Evolutionary conservation across 2,888 invertebrate species (phyloP).

Genomic region (Byasa hedistus): DNA sequence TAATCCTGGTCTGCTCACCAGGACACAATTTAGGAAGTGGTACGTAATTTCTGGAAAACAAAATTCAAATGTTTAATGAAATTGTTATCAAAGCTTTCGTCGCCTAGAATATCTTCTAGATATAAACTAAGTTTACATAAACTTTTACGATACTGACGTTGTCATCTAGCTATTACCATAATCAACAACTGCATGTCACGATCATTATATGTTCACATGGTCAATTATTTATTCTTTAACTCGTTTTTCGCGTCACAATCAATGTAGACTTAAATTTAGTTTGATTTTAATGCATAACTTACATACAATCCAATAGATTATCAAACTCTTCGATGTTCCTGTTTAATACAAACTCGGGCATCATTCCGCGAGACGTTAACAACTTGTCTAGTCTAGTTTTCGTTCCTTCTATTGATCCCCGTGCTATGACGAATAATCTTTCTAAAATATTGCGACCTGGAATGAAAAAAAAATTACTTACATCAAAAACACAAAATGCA

Average conservation of each 20-base stretch:
- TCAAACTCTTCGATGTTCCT: slow-evolving; percentile 1
- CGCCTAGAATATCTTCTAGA: neutral
- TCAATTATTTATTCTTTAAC: no score
- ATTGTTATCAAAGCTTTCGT: neutral
- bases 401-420: slow-evolving; percentile 60
- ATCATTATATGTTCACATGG: no score
- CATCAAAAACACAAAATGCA: neutral
- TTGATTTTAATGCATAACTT: no score
- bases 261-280: no score
- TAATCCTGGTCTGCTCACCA: slow-evolving; percentile 60
- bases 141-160: no score
- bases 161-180: no score
- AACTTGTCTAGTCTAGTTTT: slow-evolving; percentile 61
- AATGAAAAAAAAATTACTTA: neutral
- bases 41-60: slow-evolving; percentile 57
- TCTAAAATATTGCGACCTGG: slow-evolving; percentile 53
- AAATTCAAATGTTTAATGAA: slow-evolving; percentile 17
- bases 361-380: slow-evolving; percentile 59
- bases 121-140: no score
- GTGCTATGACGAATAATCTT: slow-evolving; percentile 52
- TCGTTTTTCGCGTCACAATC: no score
- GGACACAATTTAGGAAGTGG: slow-evolving; percentile 68
- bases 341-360: slow-evolving; percentile 52
- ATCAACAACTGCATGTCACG: no score
- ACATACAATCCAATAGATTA: neutral